A percentile compares a stretch with the other conserved stretches of the same genome.
Evolutionary conservation across 2,888 invertebrate species (phyloP).

Genomic region (Linnaemya tessellans): DNA sequence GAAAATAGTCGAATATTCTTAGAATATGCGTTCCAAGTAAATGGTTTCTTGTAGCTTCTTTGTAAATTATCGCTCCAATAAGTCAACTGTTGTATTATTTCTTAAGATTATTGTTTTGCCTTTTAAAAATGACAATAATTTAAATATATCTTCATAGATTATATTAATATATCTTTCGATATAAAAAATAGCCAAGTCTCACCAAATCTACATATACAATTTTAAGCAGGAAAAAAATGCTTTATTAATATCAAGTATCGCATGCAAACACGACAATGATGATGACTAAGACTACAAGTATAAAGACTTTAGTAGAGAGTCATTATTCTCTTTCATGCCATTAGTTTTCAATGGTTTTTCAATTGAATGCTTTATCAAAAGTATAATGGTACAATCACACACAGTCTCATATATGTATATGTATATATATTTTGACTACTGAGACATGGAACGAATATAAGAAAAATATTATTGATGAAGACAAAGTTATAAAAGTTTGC

Average conservation of each 20-base stretch:
- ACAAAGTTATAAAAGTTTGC: background rate
- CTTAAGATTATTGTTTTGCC: background rate
- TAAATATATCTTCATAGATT: background rate
- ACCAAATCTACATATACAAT: background rate
- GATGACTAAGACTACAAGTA: conserved; percentile 22
- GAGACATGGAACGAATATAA: conserved; percentile 58
- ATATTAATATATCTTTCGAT: background rate
- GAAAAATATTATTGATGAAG: conserved; percentile 15
- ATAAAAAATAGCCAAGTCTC: too few species aligned
- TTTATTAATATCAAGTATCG: conserved; percentile 39
- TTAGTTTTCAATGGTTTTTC: conserved; percentile 82
- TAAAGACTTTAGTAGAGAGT: conserved; percentile 70
- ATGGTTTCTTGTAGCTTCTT: too few species aligned
- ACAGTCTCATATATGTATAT: background rate
- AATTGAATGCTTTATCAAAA: conserved; percentile 74
- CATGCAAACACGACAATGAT: conserved; percentile 26
- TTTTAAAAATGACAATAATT: background rate
- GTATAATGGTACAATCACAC: conserved; percentile 48
- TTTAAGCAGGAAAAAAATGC: conserved; percentile 34
- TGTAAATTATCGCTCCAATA: background rate
- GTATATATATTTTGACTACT: too few species aligned
- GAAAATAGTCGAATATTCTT: too few species aligned
- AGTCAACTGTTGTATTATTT: background rate
- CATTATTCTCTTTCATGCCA: conserved; percentile 83
- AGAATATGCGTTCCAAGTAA: too few species aligned